Conservation (phyloP, 2,113 vertebrate genomes). For the Motacilla alba region DNA sequence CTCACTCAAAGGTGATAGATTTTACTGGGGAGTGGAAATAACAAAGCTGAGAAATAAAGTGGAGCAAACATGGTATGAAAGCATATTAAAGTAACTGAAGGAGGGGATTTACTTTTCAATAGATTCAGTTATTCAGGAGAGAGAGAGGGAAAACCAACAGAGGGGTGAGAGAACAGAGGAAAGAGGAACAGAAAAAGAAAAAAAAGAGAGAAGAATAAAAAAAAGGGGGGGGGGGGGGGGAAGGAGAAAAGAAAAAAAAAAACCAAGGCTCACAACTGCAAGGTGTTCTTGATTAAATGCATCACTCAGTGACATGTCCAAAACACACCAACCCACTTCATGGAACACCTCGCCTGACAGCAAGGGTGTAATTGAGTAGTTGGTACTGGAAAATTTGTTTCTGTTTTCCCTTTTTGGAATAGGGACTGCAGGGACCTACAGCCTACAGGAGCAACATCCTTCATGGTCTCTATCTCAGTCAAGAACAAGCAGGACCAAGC, state of each 20-base stretch:
- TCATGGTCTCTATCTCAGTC: neutral
- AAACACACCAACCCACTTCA: slow-evolving; percentile 17
- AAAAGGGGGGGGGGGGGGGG: fast-evolving
- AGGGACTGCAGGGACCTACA: neutral
- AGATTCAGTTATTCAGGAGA: neutral
- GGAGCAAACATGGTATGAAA: slow-evolving; percentile 51
- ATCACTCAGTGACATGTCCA: slow-evolving; percentile 16
- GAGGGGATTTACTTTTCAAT: slow-evolving; percentile 44
- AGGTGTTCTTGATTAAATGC: slow-evolving; percentile 67
- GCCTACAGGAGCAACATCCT: neutral
- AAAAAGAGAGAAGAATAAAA: neutral
- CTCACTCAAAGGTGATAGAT: slow-evolving; percentile 65
- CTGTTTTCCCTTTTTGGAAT: neutral
- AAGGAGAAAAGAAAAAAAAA: fast-evolving
- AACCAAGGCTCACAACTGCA: neutral
- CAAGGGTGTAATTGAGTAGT: neutral
- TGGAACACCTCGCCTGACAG: neutral
- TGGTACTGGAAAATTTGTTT: slow-evolving; percentile 15
- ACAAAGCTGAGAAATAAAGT: slow-evolving; percentile 59
- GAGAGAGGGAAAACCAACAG: neutral
- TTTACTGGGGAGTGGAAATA: slow-evolving; percentile 66
- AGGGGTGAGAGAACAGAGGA: neutral
- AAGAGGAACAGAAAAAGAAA: neutral
- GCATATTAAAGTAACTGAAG: slow-evolving; percentile 40
- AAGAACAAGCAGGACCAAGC: neutral